Conservation (phyloP, 2,113 vertebrate genomes). For the Sturnira hondurensis region DNA sequence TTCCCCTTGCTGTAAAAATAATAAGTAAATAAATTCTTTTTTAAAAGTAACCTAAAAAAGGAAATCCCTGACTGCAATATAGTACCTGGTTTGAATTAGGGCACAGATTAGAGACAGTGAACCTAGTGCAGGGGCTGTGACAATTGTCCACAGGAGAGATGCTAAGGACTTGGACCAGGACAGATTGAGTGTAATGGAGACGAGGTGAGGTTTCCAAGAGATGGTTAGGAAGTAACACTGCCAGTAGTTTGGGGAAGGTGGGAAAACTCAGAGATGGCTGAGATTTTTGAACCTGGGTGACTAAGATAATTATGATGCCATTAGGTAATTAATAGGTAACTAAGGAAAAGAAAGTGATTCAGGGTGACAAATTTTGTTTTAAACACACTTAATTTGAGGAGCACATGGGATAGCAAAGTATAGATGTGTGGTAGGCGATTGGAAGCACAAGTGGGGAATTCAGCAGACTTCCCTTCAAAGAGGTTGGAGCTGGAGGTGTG, state of each 20-base stretch:
- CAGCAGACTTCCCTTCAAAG: background rate
- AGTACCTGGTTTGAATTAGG: background rate
- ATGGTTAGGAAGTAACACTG: background rate
- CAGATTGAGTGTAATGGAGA: background rate
- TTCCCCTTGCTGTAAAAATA: too few relatives aligned
- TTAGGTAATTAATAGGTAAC: background rate
- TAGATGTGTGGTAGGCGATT: background rate
- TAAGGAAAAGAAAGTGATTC: background rate
- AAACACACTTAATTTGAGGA: background rate
- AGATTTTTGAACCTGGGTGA: background rate
- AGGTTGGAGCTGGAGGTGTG: background rate
- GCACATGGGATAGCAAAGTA: background rate
- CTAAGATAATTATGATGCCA: background rate
- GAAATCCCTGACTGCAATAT: background rate
- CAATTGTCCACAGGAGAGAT: background rate
- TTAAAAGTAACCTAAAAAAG: background rate
- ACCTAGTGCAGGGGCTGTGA: background rate
- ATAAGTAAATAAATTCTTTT: too few relatives aligned
- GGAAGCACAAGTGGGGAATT: background rate
- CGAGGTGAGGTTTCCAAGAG: background rate
- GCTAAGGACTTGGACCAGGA: background rate
- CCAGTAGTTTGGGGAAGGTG: background rate
- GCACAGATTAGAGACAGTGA: background rate
- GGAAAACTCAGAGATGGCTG: background rate
- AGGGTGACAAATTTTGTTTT: background rate